phyloP scores from a whole-genome alignment of 2,888 invertebrate genomes.

The Cataglyphis altisquamis region DNA sequence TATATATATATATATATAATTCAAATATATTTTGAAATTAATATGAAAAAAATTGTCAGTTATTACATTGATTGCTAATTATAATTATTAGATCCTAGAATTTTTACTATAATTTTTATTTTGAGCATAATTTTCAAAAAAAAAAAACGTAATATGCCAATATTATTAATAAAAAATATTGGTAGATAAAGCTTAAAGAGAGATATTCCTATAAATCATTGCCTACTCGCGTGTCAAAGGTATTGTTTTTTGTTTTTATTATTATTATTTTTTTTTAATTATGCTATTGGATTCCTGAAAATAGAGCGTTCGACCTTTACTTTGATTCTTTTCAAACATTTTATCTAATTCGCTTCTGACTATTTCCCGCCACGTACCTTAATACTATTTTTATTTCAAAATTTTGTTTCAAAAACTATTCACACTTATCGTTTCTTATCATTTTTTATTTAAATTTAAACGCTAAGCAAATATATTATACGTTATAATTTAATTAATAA shows the following conservation, averaged over 20 bases:
- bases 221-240: constrained; percentile 49
- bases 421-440: constrained; percentile 40
- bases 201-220: constrained; percentile 43
- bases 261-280: constrained; percentile 44
- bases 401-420: constrained; percentile 60
- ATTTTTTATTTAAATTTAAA: constrained; percentile 4
- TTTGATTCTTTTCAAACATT: constrained; percentile 72
- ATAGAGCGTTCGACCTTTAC: constrained; percentile 62
- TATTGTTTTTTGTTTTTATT: constrained; percentile 48
- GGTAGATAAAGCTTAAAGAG: background rate
- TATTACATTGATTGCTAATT: background rate
- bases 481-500: background rate
- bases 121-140: background rate
- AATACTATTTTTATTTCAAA: constrained; percentile 54
- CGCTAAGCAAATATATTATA: background rate
- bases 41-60: background rate
- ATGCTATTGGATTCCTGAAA: constrained; percentile 50
- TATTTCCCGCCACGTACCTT: constrained; percentile 66
- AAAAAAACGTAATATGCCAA: background rate
- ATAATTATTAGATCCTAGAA: background rate
- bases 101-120: background rate
- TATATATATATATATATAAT: background rate
- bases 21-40: background rate
- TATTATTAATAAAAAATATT: constrained; percentile 47
- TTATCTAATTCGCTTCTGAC: constrained; percentile 69